Conservation (phyloP, 2,888 invertebrate genomes). For the Flabesymbios commensalis region DNA sequence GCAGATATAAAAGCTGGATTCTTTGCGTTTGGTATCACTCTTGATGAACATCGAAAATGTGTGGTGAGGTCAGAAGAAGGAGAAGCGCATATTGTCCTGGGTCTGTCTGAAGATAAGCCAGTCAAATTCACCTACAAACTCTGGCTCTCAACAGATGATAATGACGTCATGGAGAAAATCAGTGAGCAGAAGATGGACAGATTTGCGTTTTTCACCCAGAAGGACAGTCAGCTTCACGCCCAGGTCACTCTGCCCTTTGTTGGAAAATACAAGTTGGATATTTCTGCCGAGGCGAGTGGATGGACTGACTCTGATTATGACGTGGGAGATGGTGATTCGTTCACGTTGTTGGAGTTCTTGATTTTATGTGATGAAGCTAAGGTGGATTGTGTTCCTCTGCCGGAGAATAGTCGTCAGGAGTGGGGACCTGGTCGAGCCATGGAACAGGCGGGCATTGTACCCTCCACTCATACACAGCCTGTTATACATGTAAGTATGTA, state of each 20-base stretch:
- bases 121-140: neutral
- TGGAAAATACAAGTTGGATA: neutral
- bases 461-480: neutral
- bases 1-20: slow-evolving; percentile 10
- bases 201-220: neutral
- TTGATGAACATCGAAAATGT: slow-evolving; percentile 3
- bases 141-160: neutral
- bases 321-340: neutral
- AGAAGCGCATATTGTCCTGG: slow-evolving; percentile 1
- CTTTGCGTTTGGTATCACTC: slow-evolving; percentile 8
- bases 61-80: neutral
- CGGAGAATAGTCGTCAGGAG: neutral
- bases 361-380: neutral
- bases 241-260: neutral
- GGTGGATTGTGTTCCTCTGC: neutral
- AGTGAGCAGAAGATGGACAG: neutral
- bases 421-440: slow-evolving; percentile 2
- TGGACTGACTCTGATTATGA: neutral
- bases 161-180: neutral
- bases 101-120: neutral
- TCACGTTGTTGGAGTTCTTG: neutral
- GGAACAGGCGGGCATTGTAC: neutral
- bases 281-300: too few relatives aligned
- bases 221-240: neutral
- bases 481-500: too few relatives aligned